These are phyloP conservation scores for Cloeon dipterum DNA, from an alignment of 2,888 invertebrate genomes.

Conservation along the genomic window DNA sequence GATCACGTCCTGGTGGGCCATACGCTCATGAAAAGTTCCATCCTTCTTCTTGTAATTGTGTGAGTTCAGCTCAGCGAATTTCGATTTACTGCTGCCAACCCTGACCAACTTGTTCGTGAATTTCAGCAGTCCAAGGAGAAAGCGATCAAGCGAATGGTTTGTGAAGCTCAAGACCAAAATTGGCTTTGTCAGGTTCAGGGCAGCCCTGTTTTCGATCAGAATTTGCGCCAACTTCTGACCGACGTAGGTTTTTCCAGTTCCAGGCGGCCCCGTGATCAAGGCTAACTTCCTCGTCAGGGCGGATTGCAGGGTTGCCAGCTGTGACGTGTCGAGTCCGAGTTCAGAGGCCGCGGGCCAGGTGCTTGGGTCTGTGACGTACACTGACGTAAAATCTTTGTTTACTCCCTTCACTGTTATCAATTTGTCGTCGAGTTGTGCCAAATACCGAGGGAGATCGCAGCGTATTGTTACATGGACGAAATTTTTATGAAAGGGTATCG, in stretches of 20 bases:
- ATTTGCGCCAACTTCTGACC: conserved; percentile 50
- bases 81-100: conserved; percentile 45
- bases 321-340: conserved; percentile 36
- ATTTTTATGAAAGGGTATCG: conserved; percentile 43
- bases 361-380: conserved; percentile 5
- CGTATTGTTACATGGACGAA: conserved; percentile 36
- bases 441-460: conserved; percentile 20
- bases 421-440: too few relatives aligned
- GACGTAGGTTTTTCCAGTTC: conserved; percentile 66
- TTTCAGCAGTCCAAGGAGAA: conserved; percentile 40
- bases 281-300: conserved; percentile 48
- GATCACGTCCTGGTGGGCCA: conserved; percentile 33
- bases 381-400: too few relatives aligned
- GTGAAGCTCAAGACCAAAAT: conserved; percentile 62
- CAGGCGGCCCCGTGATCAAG: conserved; percentile 71
- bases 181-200: conserved; percentile 22
- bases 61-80: conserved; percentile 25
- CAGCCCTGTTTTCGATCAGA: conserved; percentile 29
- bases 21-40: too few relatives aligned
- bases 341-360: conserved; percentile 23
- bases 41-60: conserved; percentile 5
- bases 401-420: too few relatives aligned
- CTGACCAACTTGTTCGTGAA: conserved; percentile 36
- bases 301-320: conserved; percentile 37
- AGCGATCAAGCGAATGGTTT: conserved; percentile 73